phyloP scores from a whole-genome alignment of 2,797 vertebrate genomes.

The Phataginus tricuspis region DNA sequence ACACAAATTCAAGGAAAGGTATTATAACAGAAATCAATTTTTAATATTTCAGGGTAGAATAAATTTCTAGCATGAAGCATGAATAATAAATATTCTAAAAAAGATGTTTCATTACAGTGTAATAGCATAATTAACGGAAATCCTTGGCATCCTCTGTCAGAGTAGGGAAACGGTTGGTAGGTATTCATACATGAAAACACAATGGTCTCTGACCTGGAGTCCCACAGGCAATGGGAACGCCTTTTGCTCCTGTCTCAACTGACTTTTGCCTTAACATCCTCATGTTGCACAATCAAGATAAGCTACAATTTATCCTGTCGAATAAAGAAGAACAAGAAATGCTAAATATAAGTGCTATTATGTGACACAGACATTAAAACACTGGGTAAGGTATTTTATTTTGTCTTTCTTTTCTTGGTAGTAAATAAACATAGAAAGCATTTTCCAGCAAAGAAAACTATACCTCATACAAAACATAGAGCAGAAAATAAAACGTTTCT shows the following conservation, averaged over 20 bases:
- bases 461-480: not conserved
- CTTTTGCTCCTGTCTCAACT: not conserved
- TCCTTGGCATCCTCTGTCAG: not conserved
- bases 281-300: not conserved
- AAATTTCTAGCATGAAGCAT: not conserved
- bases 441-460: not conserved
- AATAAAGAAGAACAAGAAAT: not conserved
- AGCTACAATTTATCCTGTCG: not conserved
- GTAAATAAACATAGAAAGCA: not conserved
- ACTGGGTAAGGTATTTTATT: not conserved
- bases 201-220: not conserved
- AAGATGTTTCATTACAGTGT: not conserved
- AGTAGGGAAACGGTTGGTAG: not conserved
- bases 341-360: not conserved
- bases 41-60: conserved; percentile 1
- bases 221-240: not conserved
- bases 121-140: not conserved
- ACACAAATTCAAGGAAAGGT: not conserved
- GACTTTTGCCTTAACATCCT: not conserved
- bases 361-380: not conserved
- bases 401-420: not conserved
- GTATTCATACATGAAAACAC: not conserved
- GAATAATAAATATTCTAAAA: not conserved
- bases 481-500: not conserved
- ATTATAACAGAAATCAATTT: not conserved